These are phyloP conservation scores for Takifugu flavidus DNA, from an alignment of 2,113 vertebrate species.

Conservation along the genomic window DNA sequence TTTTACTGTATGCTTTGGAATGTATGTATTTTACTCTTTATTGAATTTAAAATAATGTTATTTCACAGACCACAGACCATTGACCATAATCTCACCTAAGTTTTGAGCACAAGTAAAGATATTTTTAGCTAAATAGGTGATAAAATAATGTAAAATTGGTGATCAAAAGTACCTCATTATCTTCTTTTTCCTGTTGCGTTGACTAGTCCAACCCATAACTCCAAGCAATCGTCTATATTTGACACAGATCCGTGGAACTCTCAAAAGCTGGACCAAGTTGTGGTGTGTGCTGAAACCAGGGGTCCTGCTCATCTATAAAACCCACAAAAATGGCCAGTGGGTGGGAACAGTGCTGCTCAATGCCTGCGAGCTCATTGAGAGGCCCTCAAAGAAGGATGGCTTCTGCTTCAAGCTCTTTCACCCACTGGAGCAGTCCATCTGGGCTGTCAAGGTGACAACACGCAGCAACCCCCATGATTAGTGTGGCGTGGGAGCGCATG, in stretches of 20 bases:
- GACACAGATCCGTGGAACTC: constrained; percentile 90
- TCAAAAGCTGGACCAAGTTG: constrained; percentile 99
- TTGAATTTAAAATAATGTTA: no score
- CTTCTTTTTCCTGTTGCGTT: no score
- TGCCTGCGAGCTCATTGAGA: constrained; percentile 96
- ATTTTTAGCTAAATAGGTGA: no score
- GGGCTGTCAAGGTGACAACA: constrained; percentile 92
- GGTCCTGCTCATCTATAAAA: constrained; percentile 96
- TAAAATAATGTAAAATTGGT: no score
- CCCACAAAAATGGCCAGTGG: constrained; percentile 96
- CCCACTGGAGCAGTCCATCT: constrained; percentile 97
- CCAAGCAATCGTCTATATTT: not conserved
- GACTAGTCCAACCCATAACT: no score
- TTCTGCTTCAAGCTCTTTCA: constrained; percentile 99
- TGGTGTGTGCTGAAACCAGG: constrained; percentile 98
- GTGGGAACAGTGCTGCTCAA: constrained; percentile 98
- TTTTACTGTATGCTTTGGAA: not conserved
- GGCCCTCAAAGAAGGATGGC: constrained; percentile 97
- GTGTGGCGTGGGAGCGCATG: no score
- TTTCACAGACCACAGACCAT: no score
- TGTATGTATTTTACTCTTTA: no score
- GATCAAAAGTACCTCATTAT: no score
- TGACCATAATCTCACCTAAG: no score
- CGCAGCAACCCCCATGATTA: no score
- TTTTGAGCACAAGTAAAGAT: no score